Evolutionary conservation across 2,888 invertebrate species (phyloP).

Genomic region (Yponomeuta plumbellus): DNA sequence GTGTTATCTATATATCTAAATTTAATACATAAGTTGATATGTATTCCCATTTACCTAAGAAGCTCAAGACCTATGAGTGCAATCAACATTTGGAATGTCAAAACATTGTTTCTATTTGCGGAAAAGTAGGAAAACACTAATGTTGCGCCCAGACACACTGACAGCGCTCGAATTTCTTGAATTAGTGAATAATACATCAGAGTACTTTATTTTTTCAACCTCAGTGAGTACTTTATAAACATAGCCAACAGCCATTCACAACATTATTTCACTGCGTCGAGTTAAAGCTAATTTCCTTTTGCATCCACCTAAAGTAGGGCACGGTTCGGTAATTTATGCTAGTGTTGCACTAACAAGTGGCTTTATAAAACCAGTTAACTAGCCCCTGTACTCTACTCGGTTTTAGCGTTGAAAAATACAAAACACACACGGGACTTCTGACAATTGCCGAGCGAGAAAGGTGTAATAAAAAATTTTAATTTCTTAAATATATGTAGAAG

Average conservation of each 20-base stretch:
- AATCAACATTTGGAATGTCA: no score
- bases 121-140: no score
- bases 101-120: no score
- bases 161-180: no score
- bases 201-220: background rate
- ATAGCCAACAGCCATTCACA: background rate
- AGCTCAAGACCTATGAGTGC: no score
- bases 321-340: background rate
- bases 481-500: no score
- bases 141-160: no score
- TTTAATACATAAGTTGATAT: no score
- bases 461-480: background rate
- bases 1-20: no score
- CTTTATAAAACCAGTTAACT: background rate
- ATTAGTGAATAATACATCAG: no score
- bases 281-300: conserved; percentile 1
- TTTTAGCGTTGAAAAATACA: background rate
- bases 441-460: background rate
- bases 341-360: background rate
- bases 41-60: no score
- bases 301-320: background rate
- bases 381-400: background rate
- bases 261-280: background rate
- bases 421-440: background rate
- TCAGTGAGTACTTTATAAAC: background rate